A percentile compares a stretch with the other conserved stretches of the same genome.
phyloP scores from a whole-genome alignment of 2,888 invertebrate species.

The Sphaerophoria taeniata region DNA sequence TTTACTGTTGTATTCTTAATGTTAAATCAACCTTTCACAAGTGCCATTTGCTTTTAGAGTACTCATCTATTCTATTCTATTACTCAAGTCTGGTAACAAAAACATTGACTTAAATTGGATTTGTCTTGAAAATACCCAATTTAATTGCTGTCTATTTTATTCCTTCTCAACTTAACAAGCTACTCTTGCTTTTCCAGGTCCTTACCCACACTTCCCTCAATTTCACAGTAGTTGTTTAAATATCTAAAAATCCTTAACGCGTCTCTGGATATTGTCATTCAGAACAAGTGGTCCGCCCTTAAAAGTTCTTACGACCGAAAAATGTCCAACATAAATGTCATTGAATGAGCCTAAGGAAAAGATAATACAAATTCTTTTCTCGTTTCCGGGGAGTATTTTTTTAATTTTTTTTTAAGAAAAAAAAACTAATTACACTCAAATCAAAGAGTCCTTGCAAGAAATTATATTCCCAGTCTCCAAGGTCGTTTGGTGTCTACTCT shows the following conservation, averaged over 20 bases:
- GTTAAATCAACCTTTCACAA: neutral
- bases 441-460: conserved; percentile 55
- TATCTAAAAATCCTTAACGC: conserved; percentile 10
- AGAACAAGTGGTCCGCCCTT: conserved; percentile 50
- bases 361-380: neutral
- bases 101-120: neutral
- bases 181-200: neutral
- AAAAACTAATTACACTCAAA: conserved; percentile 42
- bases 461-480: conserved; percentile 20
- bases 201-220: neutral
- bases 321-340: conserved; percentile 49
- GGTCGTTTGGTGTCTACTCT: conserved; percentile 17
- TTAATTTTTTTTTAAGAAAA: neutral
- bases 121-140: neutral
- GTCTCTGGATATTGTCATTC: conserved; percentile 51
- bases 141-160: neutral
- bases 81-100: too few species aligned
- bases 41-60: too few species aligned
- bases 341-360: conserved; percentile 6
- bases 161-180: neutral
- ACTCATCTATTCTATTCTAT: too few species aligned
- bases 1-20: neutral
- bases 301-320: conserved; percentile 61
- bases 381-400: conserved; percentile 12
- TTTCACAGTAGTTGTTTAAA: neutral